phyloP scores from a whole-genome alignment of 2,797 vertebrate species.

The Perodicticus potto region DNA sequence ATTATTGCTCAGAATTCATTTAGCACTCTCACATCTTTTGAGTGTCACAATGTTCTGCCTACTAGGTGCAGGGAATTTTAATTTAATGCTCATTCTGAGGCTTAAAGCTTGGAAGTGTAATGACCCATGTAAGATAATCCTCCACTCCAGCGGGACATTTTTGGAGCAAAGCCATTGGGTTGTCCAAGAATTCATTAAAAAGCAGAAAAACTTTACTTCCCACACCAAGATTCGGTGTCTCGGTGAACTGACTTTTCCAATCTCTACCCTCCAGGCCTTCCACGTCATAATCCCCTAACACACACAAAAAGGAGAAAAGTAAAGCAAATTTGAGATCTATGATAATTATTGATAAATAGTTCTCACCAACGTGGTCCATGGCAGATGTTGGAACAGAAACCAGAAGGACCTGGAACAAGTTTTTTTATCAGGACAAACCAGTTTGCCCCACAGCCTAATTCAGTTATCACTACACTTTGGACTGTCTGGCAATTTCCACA shows the following conservation, averaged over 20 bases:
- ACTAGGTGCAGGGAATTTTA: slow-evolving; percentile 77
- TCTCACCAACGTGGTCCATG: background rate
- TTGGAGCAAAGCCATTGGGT: slow-evolving; percentile 74
- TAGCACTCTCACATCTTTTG: slow-evolving; percentile 65
- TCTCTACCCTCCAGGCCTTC: background rate
- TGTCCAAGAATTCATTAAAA: slow-evolving; percentile 68
- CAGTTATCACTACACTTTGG: background rate
- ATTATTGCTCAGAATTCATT: slow-evolving; percentile 77
- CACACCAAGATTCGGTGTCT: slow-evolving; percentile 38
- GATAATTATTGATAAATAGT: background rate
- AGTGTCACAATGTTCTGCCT: slow-evolving; percentile 69
- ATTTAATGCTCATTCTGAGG: slow-evolving; percentile 73
- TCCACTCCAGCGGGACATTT: slow-evolving; percentile 66
- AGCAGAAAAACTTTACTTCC: slow-evolving; percentile 67
- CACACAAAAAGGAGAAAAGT: background rate
- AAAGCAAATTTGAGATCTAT: background rate
- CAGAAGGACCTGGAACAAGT: background rate
- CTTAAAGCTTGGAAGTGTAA: slow-evolving; percentile 76
- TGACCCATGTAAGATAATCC: slow-evolving; percentile 78
- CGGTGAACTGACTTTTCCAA: background rate
- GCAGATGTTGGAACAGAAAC: background rate
- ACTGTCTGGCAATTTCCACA: background rate
- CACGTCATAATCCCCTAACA: background rate
- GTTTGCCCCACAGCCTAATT: background rate
- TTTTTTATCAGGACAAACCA: background rate